Evolutionary conservation across 1,140 invertebrate species (phyloP).

Genomic region (Leptopilina boulardi): DNA sequence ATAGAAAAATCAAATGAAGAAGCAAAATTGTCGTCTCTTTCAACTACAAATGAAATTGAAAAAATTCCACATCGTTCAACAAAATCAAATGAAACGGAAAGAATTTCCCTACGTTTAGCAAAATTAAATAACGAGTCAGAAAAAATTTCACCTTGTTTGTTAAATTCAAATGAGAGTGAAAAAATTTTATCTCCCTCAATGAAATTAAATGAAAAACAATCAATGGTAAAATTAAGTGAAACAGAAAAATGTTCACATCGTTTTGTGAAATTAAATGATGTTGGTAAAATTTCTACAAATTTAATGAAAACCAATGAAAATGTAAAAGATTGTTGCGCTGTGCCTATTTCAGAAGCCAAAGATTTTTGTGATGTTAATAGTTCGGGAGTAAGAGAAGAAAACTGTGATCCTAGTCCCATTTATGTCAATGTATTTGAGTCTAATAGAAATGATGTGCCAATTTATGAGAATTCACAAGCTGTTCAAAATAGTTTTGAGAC

Average conservation of each 20-base stretch:
- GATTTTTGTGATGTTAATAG: conserved; percentile 46
- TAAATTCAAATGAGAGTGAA: conserved; percentile 27
- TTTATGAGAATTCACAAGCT: conserved; percentile 51
- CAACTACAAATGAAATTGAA: conserved; percentile 40
- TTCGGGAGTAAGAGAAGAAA: conserved; percentile 7
- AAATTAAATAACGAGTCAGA: not conserved
- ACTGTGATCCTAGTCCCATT: conserved; percentile 24
- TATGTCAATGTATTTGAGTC: conserved; percentile 55
- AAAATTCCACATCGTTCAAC: conserved; percentile 19
- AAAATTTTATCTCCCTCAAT: conserved; percentile 19
- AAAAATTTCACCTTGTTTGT: not conserved
- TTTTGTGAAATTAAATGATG: conserved; percentile 14
- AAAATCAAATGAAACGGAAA: not conserved
- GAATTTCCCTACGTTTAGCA: not conserved
- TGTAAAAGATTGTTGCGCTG: not conserved
- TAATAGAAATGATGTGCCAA: conserved; percentile 39
- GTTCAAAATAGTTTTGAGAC: conserved; percentile 4
- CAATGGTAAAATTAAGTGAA: not conserved
- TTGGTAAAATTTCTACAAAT: conserved; percentile 21
- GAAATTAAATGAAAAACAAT: not conserved
- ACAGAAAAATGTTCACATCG: not conserved
- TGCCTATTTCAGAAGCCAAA: conserved; percentile 45
- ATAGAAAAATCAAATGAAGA: not conserved
- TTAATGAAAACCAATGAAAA: conserved; percentile 6
- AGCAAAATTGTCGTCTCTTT: not conserved